A percentile compares a stretch with the other conserved stretches of the same genome.
These are phyloP conservation scores for Galeopsomyia nigrocyanea DNA, from an alignment of 2,888 invertebrate species.

Conservation along the genomic window DNA sequence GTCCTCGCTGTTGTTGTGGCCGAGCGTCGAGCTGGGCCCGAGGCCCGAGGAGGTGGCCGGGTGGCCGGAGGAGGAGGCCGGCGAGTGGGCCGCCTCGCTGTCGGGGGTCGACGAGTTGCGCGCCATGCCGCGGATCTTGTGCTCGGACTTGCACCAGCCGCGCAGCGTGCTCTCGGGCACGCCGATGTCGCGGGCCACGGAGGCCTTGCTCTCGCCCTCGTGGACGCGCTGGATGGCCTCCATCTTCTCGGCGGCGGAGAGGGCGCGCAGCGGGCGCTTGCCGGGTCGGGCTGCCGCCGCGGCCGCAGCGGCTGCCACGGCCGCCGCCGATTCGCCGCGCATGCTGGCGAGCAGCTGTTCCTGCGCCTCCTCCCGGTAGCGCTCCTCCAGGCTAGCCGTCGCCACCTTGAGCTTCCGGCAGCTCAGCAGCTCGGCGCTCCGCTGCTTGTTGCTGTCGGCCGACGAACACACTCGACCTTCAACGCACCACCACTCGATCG, in stretches of 20 bases:
- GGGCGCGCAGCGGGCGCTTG: constrained; percentile 83
- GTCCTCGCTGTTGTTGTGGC: constrained; percentile 5
- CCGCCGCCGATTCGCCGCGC: constrained; percentile 64
- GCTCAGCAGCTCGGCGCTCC: constrained; percentile 9
- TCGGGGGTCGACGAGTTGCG: constrained; percentile 79
- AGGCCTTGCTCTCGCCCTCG: constrained; percentile 88
- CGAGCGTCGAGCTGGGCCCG: constrained; percentile 43
- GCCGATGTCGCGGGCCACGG: constrained; percentile 87
- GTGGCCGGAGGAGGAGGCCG: constrained; percentile 47
- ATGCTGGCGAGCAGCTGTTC: constrained; percentile 65
- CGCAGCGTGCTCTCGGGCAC: constrained; percentile 89
- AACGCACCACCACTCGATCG: no score
- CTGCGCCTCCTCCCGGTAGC: constrained; percentile 51
- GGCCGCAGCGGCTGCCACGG: constrained; percentile 59
- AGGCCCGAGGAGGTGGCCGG: constrained; percentile 43
- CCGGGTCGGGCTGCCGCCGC: constrained; percentile 70
- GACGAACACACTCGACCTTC: background rate
- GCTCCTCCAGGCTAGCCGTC: constrained; percentile 49
- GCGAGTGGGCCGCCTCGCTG: constrained; percentile 67
- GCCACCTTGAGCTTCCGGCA: constrained; percentile 30
- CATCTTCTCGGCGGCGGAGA: constrained; percentile 84
- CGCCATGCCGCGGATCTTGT: constrained; percentile 80
- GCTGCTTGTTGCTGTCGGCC: background rate
- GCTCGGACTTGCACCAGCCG: constrained; percentile 91
- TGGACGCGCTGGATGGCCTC: constrained; percentile 86